Evolutionary conservation across 2,888 invertebrate species (phyloP), one percentile per base, ranked within the genome.

Genomic region (Watsonalla cultraria): DNA sequence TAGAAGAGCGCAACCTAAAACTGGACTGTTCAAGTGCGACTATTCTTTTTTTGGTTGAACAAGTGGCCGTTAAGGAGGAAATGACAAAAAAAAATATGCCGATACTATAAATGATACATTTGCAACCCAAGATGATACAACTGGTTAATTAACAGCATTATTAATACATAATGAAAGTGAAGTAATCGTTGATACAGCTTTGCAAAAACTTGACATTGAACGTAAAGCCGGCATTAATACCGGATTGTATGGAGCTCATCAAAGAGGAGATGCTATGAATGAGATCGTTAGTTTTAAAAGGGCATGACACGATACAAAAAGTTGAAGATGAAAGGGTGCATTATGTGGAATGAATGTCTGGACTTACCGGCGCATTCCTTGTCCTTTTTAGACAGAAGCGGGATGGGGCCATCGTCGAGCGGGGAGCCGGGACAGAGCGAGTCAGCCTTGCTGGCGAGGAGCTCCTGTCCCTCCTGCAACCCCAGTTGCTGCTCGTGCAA

Each of bases 401-500:
- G 91, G 64, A 94, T 83, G 49, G 94, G 94, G 61, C 93, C 93
- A 60, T 90, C 84, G 72, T 92, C 91, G 58, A 92, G 83, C 54
- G 87, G 92, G 55, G 92, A 90, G 65, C 92, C 92, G 68, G 93
- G 90, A 78, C 92, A 93, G 64, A 93, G 82, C 61, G 93, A 86
- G 78, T 94, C 93, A 66, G 91, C 84, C 83, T 95, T 95, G 76
- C 84, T 81, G 68, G 92, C 90, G 57, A 93, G 92, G 72, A 95
- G 92, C 86, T 96, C 96, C 87, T 96, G 96, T 63, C 95, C 94
- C 85, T 96, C 96, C 86, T 95, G 91, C 81, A 97, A 90, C 74
- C 95, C 93, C 78, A 95, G 93, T 90, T 97, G 97, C 93, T 97
- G 97, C 94, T 96, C 96, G 74, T 96, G 96, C 92, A 97, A 93